A percentile compares a stretch with the other conserved stretches of the same genome.
These are phyloP conservation scores for Morus bassanus DNA, from an alignment of 2,797 vertebrate species.

Conservation along the genomic window DNA sequence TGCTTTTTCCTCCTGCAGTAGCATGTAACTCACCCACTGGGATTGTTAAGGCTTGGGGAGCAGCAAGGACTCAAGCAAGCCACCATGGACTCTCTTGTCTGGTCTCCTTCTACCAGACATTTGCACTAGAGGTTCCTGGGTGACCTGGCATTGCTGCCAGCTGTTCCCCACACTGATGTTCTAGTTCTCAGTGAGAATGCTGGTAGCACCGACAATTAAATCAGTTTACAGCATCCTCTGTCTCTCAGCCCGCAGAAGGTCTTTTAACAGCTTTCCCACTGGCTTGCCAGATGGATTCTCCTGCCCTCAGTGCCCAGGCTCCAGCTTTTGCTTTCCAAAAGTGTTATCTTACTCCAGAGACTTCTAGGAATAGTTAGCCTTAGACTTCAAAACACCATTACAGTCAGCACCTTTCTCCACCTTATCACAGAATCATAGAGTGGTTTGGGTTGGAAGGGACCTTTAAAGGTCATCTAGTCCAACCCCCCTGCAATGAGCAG, in stretches of 20 bases:
- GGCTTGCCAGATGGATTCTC: neutral
- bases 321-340: neutral
- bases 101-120: neutral
- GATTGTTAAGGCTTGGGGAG: neutral
- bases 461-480: neutral
- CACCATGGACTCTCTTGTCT: neutral
- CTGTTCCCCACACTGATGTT: neutral
- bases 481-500: rapidly evolving
- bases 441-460: neutral
- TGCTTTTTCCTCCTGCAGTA: neutral
- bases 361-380: neutral
- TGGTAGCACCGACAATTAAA: neutral
- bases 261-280: neutral
- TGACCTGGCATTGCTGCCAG: neutral
- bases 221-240: neutral
- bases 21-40: neutral
- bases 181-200: neutral
- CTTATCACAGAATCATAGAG: neutral
- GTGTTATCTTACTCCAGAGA: neutral
- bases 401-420: neutral
- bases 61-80: neutral
- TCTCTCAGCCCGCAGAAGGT: neutral
- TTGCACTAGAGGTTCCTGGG: neutral
- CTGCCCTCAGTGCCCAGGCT: neutral
- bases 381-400: neutral